Evolutionary conservation across 2,888 invertebrate genomes (phyloP).

Genomic region (Megalurothrips usitatus): DNA sequence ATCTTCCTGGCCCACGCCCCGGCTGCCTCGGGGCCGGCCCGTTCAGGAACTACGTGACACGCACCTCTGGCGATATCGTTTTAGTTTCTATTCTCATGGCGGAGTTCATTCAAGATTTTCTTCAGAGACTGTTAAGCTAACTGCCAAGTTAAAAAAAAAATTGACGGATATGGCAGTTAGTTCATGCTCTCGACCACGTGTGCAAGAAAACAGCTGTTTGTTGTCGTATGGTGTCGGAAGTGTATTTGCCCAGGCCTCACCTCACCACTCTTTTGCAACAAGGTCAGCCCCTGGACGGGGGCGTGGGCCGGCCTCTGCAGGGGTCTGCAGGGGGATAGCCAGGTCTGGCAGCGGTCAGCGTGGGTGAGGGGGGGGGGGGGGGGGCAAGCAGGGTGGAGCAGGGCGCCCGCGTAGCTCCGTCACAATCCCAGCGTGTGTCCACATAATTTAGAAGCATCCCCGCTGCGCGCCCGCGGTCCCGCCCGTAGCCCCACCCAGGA

Average conservation of each 20-base stretch:
- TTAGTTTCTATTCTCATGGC: too few species aligned
- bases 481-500: not conserved
- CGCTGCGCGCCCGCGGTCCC: not conserved
- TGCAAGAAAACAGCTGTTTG: not conserved
- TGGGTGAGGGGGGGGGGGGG: not conserved
- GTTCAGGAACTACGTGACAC: too few species aligned
- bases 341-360: not conserved
- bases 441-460: constrained; percentile 21
- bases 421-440: constrained; percentile 24
- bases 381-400: not conserved
- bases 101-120: too few species aligned
- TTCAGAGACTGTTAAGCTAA: too few species aligned
- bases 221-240: not conserved
- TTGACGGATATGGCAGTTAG: too few species aligned
- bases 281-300: not conserved
- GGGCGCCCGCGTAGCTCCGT: not conserved
- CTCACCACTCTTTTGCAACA: not conserved
- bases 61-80: too few species aligned
- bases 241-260: too few species aligned
- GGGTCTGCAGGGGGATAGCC: not conserved
- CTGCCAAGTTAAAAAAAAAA: too few species aligned
- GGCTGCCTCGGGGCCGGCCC: too few species aligned
- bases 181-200: too few species aligned
- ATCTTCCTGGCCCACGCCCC: too few species aligned
- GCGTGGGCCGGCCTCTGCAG: too few species aligned